phyloP scores from a whole-genome alignment of 2,113 vertebrate species.

The Sebastes fasciatus region DNA sequence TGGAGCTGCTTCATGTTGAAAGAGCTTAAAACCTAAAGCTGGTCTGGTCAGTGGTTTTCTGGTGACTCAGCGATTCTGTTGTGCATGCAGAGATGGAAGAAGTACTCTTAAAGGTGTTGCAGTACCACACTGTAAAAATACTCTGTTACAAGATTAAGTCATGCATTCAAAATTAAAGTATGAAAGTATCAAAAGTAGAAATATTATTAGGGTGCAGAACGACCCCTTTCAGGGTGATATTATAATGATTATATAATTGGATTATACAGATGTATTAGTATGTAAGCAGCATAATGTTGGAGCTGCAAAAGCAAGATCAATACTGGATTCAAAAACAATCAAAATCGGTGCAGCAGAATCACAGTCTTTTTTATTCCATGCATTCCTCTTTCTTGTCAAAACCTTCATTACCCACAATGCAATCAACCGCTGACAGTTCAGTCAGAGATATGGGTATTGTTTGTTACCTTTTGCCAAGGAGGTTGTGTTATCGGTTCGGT shows the following conservation, averaged over 20 bases:
- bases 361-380: too few species aligned
- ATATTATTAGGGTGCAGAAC: background rate
- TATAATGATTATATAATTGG: background rate
- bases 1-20: slow-evolving; percentile 39
- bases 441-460: too few species aligned
- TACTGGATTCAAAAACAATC: too few species aligned
- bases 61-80: slow-evolving; percentile 42
- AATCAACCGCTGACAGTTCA: too few species aligned
- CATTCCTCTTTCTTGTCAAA: too few species aligned
- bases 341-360: too few species aligned
- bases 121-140: background rate
- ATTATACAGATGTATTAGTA: background rate
- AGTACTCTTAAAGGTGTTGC: background rate
- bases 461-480: too few species aligned
- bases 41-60: background rate
- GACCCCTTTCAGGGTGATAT: background rate
- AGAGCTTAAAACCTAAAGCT: slow-evolving; percentile 37
- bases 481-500: too few species aligned
- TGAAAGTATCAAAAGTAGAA: background rate
- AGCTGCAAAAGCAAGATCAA: too few species aligned
- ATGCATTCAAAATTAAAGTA: background rate
- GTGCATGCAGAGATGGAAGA: background rate
- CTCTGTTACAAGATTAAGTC: background rate
- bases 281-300: background rate
- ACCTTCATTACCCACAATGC: too few species aligned